Evolutionary conservation across 2,113 vertebrate genomes (phyloP).

Genomic region (Mionectes macconnelli): DNA sequence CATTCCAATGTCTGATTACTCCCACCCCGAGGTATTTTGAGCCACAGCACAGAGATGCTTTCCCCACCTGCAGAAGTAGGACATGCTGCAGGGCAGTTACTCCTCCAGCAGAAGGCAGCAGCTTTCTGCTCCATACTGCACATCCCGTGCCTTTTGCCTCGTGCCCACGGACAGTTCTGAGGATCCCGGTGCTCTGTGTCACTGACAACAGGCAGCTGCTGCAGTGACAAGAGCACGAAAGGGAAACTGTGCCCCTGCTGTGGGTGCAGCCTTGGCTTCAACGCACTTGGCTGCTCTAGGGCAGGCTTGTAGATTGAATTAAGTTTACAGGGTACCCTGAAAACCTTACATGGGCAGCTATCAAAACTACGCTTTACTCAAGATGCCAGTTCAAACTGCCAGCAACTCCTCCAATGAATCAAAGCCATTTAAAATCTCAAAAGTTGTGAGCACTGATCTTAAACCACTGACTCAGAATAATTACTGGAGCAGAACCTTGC

Average conservation of each 20-base stretch:
- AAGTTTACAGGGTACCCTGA: no score
- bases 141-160: neutral
- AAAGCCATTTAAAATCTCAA: neutral
- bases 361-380: neutral
- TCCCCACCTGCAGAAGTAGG: no score
- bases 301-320: neutral
- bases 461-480: neutral
- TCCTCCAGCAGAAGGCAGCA: neutral
- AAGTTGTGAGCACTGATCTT: neutral
- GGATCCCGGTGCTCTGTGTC: neutral
- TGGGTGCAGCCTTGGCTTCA: neutral
- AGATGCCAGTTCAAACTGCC: neutral
- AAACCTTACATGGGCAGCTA: neutral
- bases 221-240: no score
- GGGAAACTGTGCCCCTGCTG: neutral
- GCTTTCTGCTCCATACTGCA: neutral
- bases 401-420: neutral
- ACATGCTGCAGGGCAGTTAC: no score
- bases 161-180: no score
- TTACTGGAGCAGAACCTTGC: neutral
- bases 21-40: neutral
- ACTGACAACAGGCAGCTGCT: neutral
- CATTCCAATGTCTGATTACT: no score
- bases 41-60: neutral
- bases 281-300: neutral